phyloP scores from a whole-genome alignment of 2,113 vertebrate species.

The Oxyruncus cristatus region DNA sequence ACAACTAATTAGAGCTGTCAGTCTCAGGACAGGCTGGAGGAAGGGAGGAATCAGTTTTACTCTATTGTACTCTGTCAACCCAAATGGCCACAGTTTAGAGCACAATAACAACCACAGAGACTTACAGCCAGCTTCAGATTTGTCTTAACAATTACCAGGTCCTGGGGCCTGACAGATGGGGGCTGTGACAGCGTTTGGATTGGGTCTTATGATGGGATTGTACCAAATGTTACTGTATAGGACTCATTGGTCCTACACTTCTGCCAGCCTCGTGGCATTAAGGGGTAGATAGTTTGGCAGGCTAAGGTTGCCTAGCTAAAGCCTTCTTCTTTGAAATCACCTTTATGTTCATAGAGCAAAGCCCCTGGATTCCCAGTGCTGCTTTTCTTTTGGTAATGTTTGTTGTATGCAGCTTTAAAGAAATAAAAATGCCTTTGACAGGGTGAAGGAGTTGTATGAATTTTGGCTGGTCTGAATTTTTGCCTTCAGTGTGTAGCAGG shows the following conservation, averaged over 20 bases:
- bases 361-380: neutral
- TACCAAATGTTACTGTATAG: neutral
- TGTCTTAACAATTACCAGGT: neutral
- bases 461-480: neutral
- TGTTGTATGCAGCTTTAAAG: neutral
- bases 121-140: neutral
- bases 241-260: neutral
- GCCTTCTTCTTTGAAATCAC: neutral
- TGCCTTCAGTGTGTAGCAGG: neutral
- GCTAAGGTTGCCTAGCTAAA: neutral
- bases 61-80: neutral
- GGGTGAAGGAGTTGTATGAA: neutral
- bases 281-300: neutral
- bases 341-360: neutral
- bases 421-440: neutral
- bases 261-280: neutral
- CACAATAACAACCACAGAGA: neutral
- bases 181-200: neutral
- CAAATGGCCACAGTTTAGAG: neutral
- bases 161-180: neutral
- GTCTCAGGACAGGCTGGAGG: neutral
- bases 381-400: neutral
- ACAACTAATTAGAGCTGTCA: constrained; percentile 17
- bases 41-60: neutral
- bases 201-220: neutral